Base-by-base conservation (phyloP, 2,113 vertebrate genomes). In the Alexandromys fortis region DNA sequence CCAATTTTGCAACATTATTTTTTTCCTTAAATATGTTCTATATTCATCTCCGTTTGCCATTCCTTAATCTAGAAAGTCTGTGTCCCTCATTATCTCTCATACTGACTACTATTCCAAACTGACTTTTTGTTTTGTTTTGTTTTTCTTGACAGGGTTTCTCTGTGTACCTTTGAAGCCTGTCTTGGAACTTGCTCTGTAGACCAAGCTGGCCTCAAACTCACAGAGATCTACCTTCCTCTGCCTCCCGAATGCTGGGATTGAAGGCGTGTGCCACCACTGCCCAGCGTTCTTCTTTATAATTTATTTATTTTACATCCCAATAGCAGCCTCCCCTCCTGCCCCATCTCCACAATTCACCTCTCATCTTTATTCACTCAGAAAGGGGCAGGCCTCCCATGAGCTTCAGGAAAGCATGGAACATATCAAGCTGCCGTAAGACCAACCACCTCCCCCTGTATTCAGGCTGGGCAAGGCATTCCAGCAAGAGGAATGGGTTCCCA, bases 11-110 rank as follows among this genome's bases (percentile, higher is more conserved):
- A 30, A 93, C 6, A 17, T 63, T 47, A 63, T 96, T 82, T 83
- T n/a, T 67, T 67, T 86, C 33, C 91, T 91, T 79, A 93, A 93
- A 52, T 89, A 28, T 89, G 78, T 89, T n/a, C 87, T 52, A 93
- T 94, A 77, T 52, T 94, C 38, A 88, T 72, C 45, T 82, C 35
- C 68, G 7, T 88, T 88, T n/a, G 38, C 35, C 22, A 86, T 11
- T 10, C 10, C 67, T 86, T 21, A 38, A n/a, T 72, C 33, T 19
- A 47, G 65, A 86, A 68, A 19, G 45, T 70, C 86, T 49, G 91
- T 16, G 81, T 7, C 28, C 58, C 30, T 91, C 83, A 92, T 67
- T 75, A 76, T 75, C 42, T 87, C 19, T 94, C 76, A 96, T n/a
- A 55, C 42, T 94, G 52, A 45, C 55, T 93, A 79, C 17, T 75